Evolutionary conservation across 2,113 vertebrate genomes (phyloP), one percentile per base, ranked within the genome.

Genomic region (Eubucco bourcierii): DNA sequence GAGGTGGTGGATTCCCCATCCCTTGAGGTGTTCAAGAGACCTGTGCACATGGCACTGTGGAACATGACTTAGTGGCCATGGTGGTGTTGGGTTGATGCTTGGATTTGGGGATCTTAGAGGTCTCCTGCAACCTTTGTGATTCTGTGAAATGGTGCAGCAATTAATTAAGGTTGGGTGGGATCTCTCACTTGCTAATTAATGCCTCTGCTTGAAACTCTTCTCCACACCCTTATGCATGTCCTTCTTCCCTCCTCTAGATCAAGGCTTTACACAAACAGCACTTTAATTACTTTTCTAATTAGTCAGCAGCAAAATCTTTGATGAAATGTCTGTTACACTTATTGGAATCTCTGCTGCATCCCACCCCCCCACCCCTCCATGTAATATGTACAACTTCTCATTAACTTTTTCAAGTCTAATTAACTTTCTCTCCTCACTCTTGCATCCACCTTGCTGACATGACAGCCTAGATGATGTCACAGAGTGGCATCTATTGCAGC

Each of bases 201-300:
- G 77, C n/a, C 28, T 74, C 59, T 68, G 65, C 52, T 89, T 89
- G 70, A 68, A 95, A 55, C 73, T 44, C 60, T 86, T 73, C 66
- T 20, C 85, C 61, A 12, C 70, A 47, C 75, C 58, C 75, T 47
- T 80, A 20, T 1, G 1, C 73, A 65, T 79, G 84, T 91, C 56
- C 47, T 95, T 94, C 89, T 92, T 91, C 81, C 37, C 61, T 5
- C 39, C 90, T 90, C 82, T 46, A 79, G 63, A 90, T 31, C 81
- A 77, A 53, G 80, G 23, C 70, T 91, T 73, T 29, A 20, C 80
- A 28, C 90, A 92, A 94, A 92, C 87, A 94, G 55, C 59, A 41
- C 37, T 92, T 94, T 97, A 96, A 97, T 97, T 94, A 95, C 94
- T 95, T 97, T 91, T 85, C 53, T 94, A 95, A 97, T 97, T 95